Evolutionary conservation across 2,888 invertebrate species (phyloP).

Genomic region (Mesorhabditis belari): DNA sequence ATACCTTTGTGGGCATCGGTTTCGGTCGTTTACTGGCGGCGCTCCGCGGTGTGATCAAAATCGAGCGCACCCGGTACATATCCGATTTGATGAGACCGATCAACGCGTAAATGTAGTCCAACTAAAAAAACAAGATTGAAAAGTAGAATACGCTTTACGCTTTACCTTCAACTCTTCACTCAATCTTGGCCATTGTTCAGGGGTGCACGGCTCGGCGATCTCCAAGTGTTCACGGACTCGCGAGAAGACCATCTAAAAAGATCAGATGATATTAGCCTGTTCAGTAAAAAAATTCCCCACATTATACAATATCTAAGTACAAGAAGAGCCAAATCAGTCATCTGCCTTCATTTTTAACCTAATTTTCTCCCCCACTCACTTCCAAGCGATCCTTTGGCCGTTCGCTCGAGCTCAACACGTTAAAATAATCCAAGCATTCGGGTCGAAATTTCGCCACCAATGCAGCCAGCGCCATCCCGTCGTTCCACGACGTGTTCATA

Average conservation of each 20-base stretch:
- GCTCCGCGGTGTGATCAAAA: slow-evolving; percentile 6
- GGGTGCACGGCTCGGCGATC: slow-evolving; percentile 18
- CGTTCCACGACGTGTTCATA: slow-evolving; percentile 63
- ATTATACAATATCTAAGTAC: no score
- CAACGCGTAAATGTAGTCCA: slow-evolving; percentile 2
- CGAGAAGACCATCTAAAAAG: slow-evolving; percentile 10
- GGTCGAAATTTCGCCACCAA: slow-evolving; percentile 28
- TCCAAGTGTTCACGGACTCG: slow-evolving; percentile 11
- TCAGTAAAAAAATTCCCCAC: no score
- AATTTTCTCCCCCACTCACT: neutral
- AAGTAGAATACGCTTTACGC: neutral
- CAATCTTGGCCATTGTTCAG: slow-evolving; percentile 14
- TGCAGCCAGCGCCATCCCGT: slow-evolving; percentile 28
- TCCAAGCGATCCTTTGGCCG: slow-evolving; percentile 3
- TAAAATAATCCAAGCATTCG: slow-evolving; percentile 15
- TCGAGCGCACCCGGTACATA: neutral
- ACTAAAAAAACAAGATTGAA: neutral
- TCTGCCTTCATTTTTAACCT: neutral
- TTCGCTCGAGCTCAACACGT: slow-evolving; percentile 8
- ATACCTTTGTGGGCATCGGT: neutral
- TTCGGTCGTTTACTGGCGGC: neutral
- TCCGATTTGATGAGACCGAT: neutral
- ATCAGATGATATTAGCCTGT: neutral
- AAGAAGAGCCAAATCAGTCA: no score
- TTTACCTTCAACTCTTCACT: slow-evolving; percentile 5